Evolutionary conservation across 2,888 invertebrate genomes (phyloP), one percentile per base, ranked within the genome.

Genomic region (Morpho helenor): DNA sequence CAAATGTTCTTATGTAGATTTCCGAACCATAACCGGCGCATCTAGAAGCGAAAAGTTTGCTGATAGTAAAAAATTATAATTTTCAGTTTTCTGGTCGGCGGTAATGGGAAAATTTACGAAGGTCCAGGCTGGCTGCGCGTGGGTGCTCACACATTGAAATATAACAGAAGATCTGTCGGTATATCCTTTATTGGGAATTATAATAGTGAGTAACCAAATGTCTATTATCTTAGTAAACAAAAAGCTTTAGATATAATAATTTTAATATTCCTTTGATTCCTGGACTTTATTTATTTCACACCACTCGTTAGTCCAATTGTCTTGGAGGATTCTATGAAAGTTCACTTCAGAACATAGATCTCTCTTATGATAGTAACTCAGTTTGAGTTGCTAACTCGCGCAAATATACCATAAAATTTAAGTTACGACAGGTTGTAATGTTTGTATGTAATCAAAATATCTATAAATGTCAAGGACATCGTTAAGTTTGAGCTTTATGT

Each of bases 41-140:
- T 31, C 31, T 31, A 1, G 16, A 16, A 3, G 31, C 4, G 5
- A 31, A 31, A 31, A 31, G 5, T 31, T 31, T 5, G 5, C 31
- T 31, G 5, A 31, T 31, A 31, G 4, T 31, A 31, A 46, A 16
- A 10, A 46, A 46, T 7, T 7, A 10, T 16, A n/a, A 31, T 31
- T 60, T 70, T n/a, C 64, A 93, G 93, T 49, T 93, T 93, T 64
- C 69, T 94, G 61, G 87, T 94, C 56, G 94, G 94, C 7, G 92
- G 92, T 40, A 93, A 94, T 70, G 94, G 93, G 6, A 87, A 92
- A 42, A 83, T 94, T 8, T 94, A 94, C 67, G 94, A 94, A 77
- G 94, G 94, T 1, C 76, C 88, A 1, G 94, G 94, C 1, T 94
- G 94, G 94, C 83, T 91, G 6, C 84, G 87, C 45, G 82, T 84